A percentile compares a stretch with the other conserved stretches of the same genome.
phyloP scores from a whole-genome alignment of 2,797 vertebrate genomes.

The Poeciliopsis gracilis region DNA sequence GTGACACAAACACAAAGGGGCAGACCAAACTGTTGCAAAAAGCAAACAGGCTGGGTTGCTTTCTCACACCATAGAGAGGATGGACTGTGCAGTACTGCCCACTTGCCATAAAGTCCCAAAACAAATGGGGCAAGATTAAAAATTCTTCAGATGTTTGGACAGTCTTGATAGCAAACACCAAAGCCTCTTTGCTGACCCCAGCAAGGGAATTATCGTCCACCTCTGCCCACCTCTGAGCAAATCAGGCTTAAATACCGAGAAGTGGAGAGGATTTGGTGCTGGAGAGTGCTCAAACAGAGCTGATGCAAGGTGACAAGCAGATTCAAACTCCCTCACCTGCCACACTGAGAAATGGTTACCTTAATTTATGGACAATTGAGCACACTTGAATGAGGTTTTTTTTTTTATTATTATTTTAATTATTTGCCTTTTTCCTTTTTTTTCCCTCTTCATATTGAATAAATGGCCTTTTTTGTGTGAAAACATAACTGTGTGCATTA shows the following conservation, averaged over 20 bases:
- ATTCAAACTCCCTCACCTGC: conserved; percentile 1
- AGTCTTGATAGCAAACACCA: conserved; percentile 1
- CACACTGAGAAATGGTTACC: background rate
- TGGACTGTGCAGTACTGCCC: background rate
- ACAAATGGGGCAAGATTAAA: conserved; percentile 49
- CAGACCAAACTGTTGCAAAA: background rate
- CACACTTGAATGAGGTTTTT: too few species aligned
- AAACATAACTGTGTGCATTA: too few species aligned
- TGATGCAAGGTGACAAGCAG: background rate
- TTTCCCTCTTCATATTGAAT: too few species aligned
- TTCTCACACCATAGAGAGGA: background rate
- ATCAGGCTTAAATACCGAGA: background rate
- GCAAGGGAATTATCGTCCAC: background rate
- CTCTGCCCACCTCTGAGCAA: conserved; percentile 2
- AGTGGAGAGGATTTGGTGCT: background rate
- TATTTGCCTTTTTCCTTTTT: too few species aligned
- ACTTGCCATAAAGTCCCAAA: conserved; percentile 26
- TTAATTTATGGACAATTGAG: too few species aligned
- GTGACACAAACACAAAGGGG: background rate
- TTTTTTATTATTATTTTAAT: too few species aligned
- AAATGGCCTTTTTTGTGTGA: too few species aligned
- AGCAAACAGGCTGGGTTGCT: conserved; percentile 2
- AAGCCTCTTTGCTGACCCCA: background rate
- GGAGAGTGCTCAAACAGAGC: background rate
- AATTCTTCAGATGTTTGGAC: background rate